phyloP scores from a whole-genome alignment of 2,797 vertebrate genomes.

The Rhabdomys pumilio region DNA sequence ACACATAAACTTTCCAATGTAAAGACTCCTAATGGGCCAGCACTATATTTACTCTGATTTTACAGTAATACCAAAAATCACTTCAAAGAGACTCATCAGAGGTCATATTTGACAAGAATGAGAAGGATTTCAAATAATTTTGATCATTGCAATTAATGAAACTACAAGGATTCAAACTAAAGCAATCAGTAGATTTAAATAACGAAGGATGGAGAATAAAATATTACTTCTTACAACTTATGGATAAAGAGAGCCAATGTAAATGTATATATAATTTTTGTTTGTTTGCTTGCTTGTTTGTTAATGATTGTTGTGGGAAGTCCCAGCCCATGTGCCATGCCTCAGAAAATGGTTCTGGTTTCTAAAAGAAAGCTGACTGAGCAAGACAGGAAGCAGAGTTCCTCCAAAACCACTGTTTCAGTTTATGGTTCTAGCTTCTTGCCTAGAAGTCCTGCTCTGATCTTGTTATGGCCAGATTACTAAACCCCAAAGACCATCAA shows the following conservation, averaged over 20 bases:
- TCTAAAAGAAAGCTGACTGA: not conserved
- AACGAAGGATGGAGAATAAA: constrained; percentile 31
- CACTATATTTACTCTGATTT: constrained; percentile 27
- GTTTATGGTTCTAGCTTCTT: not conserved
- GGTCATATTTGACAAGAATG: constrained; percentile 52
- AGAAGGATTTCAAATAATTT: constrained; percentile 38
- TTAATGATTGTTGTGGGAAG: not conserved
- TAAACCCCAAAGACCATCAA: no score
- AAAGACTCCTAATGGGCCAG: not conserved
- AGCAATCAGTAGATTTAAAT: constrained; percentile 67
- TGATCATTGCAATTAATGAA: constrained; percentile 71
- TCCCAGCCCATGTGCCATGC: not conserved
- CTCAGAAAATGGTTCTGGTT: not conserved
- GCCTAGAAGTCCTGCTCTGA: not conserved
- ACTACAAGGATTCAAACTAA: constrained; percentile 70
- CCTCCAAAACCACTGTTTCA: not conserved
- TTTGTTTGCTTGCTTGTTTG: no score
- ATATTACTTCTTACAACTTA: constrained; percentile 6
- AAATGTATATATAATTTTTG: no score
- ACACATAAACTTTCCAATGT: not conserved
- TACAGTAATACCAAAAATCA: not conserved
- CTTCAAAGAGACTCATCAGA: constrained; percentile 70
- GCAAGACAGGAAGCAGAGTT: not conserved
- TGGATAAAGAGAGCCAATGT: not conserved
- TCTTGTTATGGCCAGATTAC: no score